Evolutionary conservation across 2,797 vertebrate genomes (phyloP).

Genomic region (Neostethus bicornis): DNA sequence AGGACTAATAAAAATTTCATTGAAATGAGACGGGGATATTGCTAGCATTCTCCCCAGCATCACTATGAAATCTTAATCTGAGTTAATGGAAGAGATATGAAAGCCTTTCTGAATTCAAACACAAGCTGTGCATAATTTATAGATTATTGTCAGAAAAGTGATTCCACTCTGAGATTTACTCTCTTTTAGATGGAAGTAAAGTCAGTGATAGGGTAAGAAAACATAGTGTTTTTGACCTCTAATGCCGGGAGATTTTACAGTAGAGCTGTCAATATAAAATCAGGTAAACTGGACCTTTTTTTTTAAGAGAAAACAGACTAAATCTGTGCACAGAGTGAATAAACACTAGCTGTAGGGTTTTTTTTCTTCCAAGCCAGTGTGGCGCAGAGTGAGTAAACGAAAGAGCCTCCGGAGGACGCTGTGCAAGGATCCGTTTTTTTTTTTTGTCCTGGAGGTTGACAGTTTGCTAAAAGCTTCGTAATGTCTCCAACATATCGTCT

Average conservation of each 20-base stretch:
- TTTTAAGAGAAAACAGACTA: conserved; percentile 77
- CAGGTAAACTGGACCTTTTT: conserved; percentile 88
- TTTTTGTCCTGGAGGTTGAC: conserved; percentile 81
- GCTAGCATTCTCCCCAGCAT: conserved; percentile 98
- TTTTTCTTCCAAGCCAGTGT: conserved; percentile 48
- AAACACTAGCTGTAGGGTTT: conserved; percentile 82
- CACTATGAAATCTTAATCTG: conserved; percentile 99
- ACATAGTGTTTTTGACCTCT: conserved; percentile 92
- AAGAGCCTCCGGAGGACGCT: conserved; percentile 69
- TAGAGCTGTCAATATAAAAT: conserved; percentile 95
- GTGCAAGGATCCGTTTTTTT: conserved; percentile 78
- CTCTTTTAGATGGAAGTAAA: conserved; percentile 87
- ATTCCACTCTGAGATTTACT: conserved; percentile 97
- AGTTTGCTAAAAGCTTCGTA: conserved; percentile 86
- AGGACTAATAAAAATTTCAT: conserved; percentile 99
- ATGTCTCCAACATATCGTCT: conserved; percentile 79
- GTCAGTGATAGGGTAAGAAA: conserved; percentile 75
- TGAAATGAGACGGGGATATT: conserved; percentile 99
- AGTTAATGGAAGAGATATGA: conserved; percentile 99
- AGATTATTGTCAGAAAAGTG: conserved; percentile 99
- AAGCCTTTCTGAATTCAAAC: conserved; percentile 99
- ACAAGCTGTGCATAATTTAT: conserved; percentile 98
- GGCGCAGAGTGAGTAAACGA: conserved; percentile 64
- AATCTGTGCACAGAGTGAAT: conserved; percentile 78
- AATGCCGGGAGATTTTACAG: conserved; percentile 93